phyloP scores from a whole-genome alignment of 2,113 vertebrate species.

The Xyrauchen texanus region DNA sequence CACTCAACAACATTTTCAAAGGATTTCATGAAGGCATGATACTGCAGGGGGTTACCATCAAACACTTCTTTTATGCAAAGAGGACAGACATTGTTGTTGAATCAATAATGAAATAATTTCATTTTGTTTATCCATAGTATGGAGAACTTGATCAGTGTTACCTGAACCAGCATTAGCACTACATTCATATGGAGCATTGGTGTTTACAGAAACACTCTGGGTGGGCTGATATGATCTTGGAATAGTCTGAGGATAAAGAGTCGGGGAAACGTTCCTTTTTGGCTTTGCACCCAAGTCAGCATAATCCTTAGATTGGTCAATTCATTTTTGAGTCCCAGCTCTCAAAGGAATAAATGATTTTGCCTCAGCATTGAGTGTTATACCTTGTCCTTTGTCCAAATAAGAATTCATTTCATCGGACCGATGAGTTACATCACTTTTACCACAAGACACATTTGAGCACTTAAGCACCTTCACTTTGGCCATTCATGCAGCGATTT shows the following conservation, averaged over 20 bases:
- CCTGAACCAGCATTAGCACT: background rate
- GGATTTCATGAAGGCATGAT: too few relatives aligned
- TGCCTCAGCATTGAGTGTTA: background rate
- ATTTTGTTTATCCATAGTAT: conserved; percentile 5
- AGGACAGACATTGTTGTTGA: too few relatives aligned
- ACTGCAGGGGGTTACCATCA: too few relatives aligned
- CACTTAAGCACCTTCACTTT: too few relatives aligned
- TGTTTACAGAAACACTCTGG: background rate
- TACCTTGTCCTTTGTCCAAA: background rate
- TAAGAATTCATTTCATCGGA: background rate
- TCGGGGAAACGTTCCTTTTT: background rate
- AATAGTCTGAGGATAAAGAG: background rate
- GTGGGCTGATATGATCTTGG: background rate
- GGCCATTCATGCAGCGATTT: background rate
- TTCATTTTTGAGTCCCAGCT: background rate
- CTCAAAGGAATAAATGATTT: background rate
- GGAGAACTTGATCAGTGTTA: background rate
- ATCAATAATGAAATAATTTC: too few relatives aligned
- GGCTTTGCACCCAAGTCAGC: background rate
- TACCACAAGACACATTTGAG: background rate
- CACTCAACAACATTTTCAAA: too few relatives aligned
- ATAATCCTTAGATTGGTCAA: too few relatives aligned
- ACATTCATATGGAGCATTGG: background rate
- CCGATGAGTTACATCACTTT: background rate
- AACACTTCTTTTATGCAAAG: too few relatives aligned